A percentile compares a stretch with the other conserved stretches of the same genome.
Conservation (phyloP, 1,140 invertebrate genomes). For the Sarcophaga bullata region DNA sequence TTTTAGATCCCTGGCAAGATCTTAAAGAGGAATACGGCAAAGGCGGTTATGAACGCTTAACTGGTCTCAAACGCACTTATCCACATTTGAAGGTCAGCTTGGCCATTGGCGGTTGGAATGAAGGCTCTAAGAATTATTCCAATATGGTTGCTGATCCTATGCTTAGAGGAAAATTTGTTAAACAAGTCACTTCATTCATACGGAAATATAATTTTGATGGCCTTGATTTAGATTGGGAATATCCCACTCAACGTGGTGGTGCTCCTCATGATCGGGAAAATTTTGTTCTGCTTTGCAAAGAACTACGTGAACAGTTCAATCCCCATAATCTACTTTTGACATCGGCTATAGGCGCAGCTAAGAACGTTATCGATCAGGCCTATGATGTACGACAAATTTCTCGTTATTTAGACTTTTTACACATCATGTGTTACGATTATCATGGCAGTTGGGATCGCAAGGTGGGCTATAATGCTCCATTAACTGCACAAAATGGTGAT, state of each 20-base stretch:
- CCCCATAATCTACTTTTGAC: constrained; percentile 74
- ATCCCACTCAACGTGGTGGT: constrained; percentile 80
- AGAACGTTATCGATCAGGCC: constrained; percentile 75
- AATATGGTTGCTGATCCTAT: constrained; percentile 72
- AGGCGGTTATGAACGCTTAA: constrained; percentile 77
- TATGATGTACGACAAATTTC: constrained; percentile 82
- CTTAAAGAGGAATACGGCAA: constrained; percentile 78
- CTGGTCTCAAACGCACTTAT: constrained; percentile 73
- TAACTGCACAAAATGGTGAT: constrained; percentile 67
- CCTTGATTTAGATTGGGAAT: constrained; percentile 84
- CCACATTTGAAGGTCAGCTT: constrained; percentile 78
- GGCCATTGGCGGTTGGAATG: constrained; percentile 90
- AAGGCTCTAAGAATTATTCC: constrained; percentile 84
- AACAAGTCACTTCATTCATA: constrained; percentile 60
- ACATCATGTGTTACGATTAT: constrained; percentile 92
- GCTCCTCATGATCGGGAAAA: constrained; percentile 78
- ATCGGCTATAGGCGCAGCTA: constrained; percentile 79
- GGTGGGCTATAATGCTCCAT: constrained; percentile 79
- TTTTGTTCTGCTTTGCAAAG: constrained; percentile 79
- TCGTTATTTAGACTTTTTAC: constrained; percentile 81
- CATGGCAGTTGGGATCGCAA: constrained; percentile 84
- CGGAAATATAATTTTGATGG: constrained; percentile 79
- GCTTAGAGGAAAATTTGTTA: constrained; percentile 71
- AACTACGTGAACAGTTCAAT: constrained; percentile 72
- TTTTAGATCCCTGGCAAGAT: constrained; percentile 79